Conservation (phyloP, 2,797 vertebrate species). For the Anguilla pacifica region DNA sequence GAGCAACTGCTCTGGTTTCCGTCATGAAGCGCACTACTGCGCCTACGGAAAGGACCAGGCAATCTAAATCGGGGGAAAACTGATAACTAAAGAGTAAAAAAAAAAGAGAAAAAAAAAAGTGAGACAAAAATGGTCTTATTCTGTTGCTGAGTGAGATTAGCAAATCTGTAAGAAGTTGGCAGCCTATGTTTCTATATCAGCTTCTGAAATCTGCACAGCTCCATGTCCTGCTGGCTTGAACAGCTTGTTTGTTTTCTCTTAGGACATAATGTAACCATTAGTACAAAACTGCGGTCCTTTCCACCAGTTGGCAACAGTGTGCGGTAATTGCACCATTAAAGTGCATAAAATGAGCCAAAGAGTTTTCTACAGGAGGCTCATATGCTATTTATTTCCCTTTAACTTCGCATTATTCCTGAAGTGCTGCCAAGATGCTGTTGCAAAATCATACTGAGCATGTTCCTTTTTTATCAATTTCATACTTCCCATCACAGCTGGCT, state of each 20-base stretch:
- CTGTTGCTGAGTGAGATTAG: neutral
- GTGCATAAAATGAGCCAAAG: constrained; percentile 36
- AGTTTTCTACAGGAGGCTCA: neutral
- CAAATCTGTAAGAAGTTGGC: neutral
- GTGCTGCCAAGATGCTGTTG: constrained; percentile 14
- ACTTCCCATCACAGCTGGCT: neutral
- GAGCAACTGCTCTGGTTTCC: neutral
- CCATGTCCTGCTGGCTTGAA: neutral
- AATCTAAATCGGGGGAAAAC: neutral
- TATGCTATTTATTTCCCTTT: constrained; percentile 10
- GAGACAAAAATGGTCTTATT: neutral
- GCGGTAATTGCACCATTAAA: constrained; percentile 34
- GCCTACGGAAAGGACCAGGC: neutral
- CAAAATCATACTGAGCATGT: constrained; percentile 14
- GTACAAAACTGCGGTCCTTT: constrained; percentile 19
- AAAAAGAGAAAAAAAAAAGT: neutral
- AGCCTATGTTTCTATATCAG: neutral
- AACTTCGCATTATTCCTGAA: constrained; percentile 2
- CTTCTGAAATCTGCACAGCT: neutral
- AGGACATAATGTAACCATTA: constrained; percentile 38
- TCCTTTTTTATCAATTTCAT: neutral
- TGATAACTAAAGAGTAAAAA: neutral
- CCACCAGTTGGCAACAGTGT: constrained; percentile 19
- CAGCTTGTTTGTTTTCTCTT: constrained; percentile 33
- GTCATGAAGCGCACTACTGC: neutral